phyloP scores from a whole-genome alignment of 2,113 vertebrate genomes.

The Lipophrys pholis region DNA sequence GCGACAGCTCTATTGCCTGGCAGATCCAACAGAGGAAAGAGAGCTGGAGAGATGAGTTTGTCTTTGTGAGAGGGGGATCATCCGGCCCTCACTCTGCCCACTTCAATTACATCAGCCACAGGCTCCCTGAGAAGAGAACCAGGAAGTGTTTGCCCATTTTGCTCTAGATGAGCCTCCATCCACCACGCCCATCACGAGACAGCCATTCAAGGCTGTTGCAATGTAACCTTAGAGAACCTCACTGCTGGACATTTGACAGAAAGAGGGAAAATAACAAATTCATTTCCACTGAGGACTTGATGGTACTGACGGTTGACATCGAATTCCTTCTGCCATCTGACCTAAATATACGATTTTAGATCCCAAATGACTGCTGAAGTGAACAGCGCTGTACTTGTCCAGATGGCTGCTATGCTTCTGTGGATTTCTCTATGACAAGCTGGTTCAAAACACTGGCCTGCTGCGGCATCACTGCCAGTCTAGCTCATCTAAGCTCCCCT shows the following conservation, averaged over 20 bases:
- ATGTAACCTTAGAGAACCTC: slow-evolving; percentile 37
- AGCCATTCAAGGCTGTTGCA: slow-evolving; percentile 34
- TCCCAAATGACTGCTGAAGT: background rate
- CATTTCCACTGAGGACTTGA: slow-evolving; percentile 24
- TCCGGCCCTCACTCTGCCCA: slow-evolving; percentile 72
- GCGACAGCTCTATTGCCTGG: slow-evolving; percentile 67
- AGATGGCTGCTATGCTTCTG: slow-evolving; percentile 37
- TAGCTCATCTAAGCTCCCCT: slow-evolving; percentile 61
- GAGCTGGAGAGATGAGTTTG: slow-evolving; percentile 44
- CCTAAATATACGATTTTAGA: slow-evolving; percentile 44
- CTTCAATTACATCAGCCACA: slow-evolving; percentile 76
- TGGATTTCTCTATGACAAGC: slow-evolving; percentile 28
- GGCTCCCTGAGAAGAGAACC: slow-evolving; percentile 57
- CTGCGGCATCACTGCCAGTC: slow-evolving; percentile 56
- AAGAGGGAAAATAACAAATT: background rate
- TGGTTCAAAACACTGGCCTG: slow-evolving; percentile 44
- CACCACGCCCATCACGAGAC: slow-evolving; percentile 52
- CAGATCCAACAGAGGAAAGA: slow-evolving; percentile 42
- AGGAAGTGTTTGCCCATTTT: slow-evolving; percentile 52
- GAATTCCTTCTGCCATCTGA: slow-evolving; percentile 40
- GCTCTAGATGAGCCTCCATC: slow-evolving; percentile 32
- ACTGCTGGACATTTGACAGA: slow-evolving; percentile 8
- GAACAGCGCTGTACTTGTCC: slow-evolving; percentile 33
- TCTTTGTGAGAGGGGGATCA: slow-evolving; percentile 41
- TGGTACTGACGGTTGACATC: slow-evolving; percentile 21